phyloP scores from a whole-genome alignment of 1,140 invertebrate species.

The Drosophila asahinai region DNA sequence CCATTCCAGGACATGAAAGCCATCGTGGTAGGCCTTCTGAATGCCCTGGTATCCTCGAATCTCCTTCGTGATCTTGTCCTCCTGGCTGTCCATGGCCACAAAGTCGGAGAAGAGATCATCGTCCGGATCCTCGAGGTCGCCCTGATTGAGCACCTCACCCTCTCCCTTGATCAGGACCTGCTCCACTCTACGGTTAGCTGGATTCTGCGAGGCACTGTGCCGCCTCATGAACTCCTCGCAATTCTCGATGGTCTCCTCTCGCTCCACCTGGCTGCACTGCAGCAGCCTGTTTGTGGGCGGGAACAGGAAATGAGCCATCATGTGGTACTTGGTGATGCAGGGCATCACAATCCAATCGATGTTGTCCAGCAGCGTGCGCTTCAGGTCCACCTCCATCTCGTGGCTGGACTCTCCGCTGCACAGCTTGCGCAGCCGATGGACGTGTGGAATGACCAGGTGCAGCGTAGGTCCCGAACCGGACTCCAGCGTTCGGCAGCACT shows the following conservation, averaged over 20 bases:
- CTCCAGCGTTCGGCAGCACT: conserved; percentile 22
- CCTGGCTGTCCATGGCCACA: conserved; percentile 2
- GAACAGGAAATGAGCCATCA: conserved; percentile 44
- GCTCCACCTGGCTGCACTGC: conserved; percentile 27
- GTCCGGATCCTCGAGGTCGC: not conserved
- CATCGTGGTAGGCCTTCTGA: conserved; percentile 25
- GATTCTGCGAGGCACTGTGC: not conserved
- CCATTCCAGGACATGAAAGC: conserved; percentile 29
- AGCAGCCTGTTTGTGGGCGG: conserved; percentile 46
- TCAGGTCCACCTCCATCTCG: conserved; percentile 1
- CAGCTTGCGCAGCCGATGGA: conserved; percentile 25
- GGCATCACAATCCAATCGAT: conserved; percentile 13
- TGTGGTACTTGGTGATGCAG: conserved; percentile 31
- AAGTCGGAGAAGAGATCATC: conserved; percentile 47
- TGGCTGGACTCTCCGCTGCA: conserved; percentile 3
- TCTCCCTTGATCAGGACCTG: conserved; percentile 14
- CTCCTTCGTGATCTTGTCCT: conserved; percentile 26
- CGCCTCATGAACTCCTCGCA: conserved; percentile 22
- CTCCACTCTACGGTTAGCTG: not conserved
- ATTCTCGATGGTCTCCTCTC: conserved; percentile 21
- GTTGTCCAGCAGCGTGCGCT: not conserved
- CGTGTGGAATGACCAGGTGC: conserved; percentile 40
- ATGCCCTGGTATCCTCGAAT: conserved; percentile 25
- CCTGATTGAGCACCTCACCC: not conserved
- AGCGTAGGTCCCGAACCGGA: conserved; percentile 10